Evolutionary conservation across 1,140 invertebrate genomes (phyloP), one percentile per base, ranked within the genome.

Genomic region (Hylyphantes graminicola): DNA sequence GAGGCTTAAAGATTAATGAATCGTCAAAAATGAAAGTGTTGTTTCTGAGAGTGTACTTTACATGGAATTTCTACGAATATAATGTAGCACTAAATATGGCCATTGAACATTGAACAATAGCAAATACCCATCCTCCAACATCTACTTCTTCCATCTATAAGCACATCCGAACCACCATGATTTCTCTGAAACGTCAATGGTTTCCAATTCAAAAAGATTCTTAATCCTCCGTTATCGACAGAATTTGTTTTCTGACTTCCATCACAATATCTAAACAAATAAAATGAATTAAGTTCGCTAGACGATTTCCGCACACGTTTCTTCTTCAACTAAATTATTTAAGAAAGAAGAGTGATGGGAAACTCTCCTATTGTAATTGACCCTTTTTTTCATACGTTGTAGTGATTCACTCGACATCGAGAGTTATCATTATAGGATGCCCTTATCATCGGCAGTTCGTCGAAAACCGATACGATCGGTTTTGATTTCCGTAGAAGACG

Each of bases 181-280:
- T 78, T 78, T 78, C 76, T 11, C 17, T 54, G 76, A 78, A 78
- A 78, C 48, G 76, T 78, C 76, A 78, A 78, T 63, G 76, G 64
- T 78, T 67, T 21, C n/a, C 50, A 21, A 17, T 78, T 78, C 76
- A 53, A 35, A 35, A 35, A 2, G 35, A 35, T 35, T 12, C 76
- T 67, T 65, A 78, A 78, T 35, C 35, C 35, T 35, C 76, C 76
- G 76, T 78, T 78, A 78, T 78, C 76, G 50, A 53, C 13, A 50
- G 0, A 57, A 35, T 57, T 78, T 67, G n/a, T 78, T 78, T 74
- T 74, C 63, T 65, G 5, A 35, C 35, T 35, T 35, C 57, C 1
- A 61, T 61, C 57, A 6, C n/a, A 61, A 15, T 61, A 15, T 61
- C 6, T 35, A 35, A 35, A 35, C 5, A 5, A 35, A 35, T 2